These are phyloP conservation scores for Ptilonorhynchus violaceus DNA, from an alignment of 2,113 vertebrate genomes.

Conservation along the genomic window DNA sequence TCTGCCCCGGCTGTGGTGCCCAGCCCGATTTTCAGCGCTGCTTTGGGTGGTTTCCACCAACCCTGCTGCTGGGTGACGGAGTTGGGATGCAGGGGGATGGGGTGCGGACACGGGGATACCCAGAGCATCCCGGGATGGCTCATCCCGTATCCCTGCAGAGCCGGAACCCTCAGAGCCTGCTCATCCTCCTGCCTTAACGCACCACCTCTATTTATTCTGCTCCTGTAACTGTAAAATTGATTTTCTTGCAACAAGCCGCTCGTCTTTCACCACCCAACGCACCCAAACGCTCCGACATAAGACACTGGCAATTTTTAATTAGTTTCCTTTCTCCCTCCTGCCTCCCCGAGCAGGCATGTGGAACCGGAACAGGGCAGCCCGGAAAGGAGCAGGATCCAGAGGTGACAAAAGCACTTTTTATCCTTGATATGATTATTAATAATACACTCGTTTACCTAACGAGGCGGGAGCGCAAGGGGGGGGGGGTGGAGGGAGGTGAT, in stretches of 20 bases:
- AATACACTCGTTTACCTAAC: neutral
- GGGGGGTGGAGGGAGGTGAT: neutral
- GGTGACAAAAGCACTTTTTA: slow-evolving; percentile 48
- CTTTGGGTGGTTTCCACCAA: neutral
- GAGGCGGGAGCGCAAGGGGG: neutral
- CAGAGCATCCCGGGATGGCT: neutral
- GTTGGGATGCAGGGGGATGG: neutral
- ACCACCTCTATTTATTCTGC: slow-evolving; percentile 81
- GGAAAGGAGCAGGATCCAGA: slow-evolving; percentile 1
- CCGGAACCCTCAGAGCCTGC: neutral
- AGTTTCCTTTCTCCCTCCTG: slow-evolving; percentile 68
- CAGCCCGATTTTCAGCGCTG: neutral
- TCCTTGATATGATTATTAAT: slow-evolving; percentile 51
- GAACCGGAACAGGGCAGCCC: slow-evolving; percentile 46
- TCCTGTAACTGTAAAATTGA: slow-evolving; percentile 84
- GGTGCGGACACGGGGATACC: neutral
- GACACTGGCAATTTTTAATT: slow-evolving; percentile 80
- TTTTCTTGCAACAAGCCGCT: slow-evolving; percentile 76
- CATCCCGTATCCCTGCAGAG: neutral
- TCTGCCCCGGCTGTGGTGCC: accelerated
- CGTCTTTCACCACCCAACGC: slow-evolving; percentile 71
- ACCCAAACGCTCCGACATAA: slow-evolving; percentile 72
- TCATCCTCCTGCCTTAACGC: slow-evolving; percentile 64
- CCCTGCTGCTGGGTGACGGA: neutral
- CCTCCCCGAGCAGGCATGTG: slow-evolving; percentile 48